phyloP scores from a whole-genome alignment of 2,797 vertebrate genomes.

The Adrianichthys oophorus region DNA sequence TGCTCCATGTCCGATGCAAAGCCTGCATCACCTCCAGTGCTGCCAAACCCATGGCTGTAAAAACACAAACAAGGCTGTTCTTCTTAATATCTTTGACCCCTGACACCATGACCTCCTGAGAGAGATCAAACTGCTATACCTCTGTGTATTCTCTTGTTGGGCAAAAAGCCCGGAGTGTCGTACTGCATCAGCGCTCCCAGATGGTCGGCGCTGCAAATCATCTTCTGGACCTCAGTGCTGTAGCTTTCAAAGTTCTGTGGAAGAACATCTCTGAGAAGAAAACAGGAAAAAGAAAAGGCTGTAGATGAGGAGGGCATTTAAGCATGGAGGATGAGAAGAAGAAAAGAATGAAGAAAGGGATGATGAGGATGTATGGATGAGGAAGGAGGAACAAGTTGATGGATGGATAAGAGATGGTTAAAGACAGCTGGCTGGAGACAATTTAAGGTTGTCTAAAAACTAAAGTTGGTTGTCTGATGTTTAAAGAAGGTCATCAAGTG shows the following conservation, averaged over 20 bases:
- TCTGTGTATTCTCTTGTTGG: conserved; percentile 95
- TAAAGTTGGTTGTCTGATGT: too few relatives aligned
- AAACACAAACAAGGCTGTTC: not conserved
- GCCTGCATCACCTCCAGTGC: conserved; percentile 97
- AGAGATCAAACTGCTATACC: conserved; percentile 67
- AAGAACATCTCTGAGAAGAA: conserved; percentile 86
- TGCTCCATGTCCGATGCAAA: conserved; percentile 93
- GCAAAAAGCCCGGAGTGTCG: conserved; percentile 92
- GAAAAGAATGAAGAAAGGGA: too few relatives aligned
- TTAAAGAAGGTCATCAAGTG: too few relatives aligned
- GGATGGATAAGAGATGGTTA: too few relatives aligned
- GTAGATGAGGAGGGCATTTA: too few relatives aligned
- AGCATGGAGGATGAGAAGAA: too few relatives aligned
- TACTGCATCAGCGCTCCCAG: conserved; percentile 96
- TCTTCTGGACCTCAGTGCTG: conserved; percentile 88
- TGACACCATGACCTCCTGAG: not conserved
- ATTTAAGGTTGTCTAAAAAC: too few relatives aligned
- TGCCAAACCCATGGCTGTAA: conserved; percentile 92
- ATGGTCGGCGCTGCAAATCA: conserved; percentile 91
- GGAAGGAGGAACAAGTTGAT: too few relatives aligned
- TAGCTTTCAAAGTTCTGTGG: conserved; percentile 95
- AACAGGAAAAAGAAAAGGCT: not conserved
- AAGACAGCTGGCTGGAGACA: too few relatives aligned
- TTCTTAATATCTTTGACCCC: too few relatives aligned
- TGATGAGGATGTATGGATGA: too few relatives aligned